These are phyloP conservation scores for Alosa alosa DNA, from an alignment of 2,113 vertebrate species.

Conservation along the genomic window DNA sequence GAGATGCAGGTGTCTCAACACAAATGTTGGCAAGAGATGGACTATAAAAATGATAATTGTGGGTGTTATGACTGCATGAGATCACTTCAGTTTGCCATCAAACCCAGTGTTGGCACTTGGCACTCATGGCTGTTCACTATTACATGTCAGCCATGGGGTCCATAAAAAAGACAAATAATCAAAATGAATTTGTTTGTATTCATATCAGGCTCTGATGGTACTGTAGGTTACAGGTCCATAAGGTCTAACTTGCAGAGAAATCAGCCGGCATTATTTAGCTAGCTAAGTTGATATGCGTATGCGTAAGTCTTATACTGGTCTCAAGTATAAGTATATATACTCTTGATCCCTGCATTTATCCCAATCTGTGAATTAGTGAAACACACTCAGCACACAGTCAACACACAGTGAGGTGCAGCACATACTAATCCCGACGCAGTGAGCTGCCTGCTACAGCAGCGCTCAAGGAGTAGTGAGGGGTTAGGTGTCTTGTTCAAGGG, in stretches of 20 bases:
- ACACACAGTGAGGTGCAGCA: no score
- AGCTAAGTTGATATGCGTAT: not conserved
- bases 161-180: not conserved
- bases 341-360: no score
- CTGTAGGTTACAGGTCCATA: not conserved
- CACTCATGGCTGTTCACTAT: not conserved
- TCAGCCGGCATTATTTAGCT: not conserved
- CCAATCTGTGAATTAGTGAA: no score
- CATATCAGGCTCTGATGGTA: not conserved
- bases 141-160: not conserved
- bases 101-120: not conserved
- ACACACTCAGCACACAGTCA: no score
- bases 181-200: not conserved
- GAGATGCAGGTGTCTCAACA: not conserved
- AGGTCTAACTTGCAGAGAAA: not conserved
- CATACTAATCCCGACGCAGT: no score
- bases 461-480: no score
- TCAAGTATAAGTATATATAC: no score
- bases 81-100: not conserved
- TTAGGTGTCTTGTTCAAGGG: no score
- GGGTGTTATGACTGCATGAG: not conserved
- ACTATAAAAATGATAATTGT: no score
- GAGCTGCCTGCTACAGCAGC: no score
- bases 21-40: not conserved
- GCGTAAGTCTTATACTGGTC: no score